Base-by-base conservation (phyloP, 2,113 vertebrate genomes). In the Lutjanus erythropterus region DNA sequence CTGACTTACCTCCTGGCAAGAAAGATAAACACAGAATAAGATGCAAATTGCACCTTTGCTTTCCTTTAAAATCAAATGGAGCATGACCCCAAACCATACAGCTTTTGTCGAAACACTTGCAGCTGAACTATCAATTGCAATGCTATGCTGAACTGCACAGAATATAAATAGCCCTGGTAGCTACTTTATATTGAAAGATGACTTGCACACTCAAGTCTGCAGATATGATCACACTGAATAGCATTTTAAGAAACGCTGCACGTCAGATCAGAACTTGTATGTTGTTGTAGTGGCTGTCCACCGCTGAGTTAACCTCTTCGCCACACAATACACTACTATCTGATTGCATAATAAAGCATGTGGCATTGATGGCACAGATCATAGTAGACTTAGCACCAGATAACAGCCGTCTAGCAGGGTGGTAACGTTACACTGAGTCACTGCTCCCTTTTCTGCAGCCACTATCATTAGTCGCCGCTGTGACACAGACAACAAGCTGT, bases 151-250 rank as follows among this genome's bases (percentile, higher is more conserved):
- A 31, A 35, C 66, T 23, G 35, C 55, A 50, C 44, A 41, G 76
- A 72, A 67, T 88, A 92, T 81, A 88, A 90, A 90, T 90, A 90
- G 78, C 64, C 33, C 8, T 27, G 14, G 39, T 29, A 60, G 81
- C 73, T 64, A 83, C 25, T 78, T 66, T 56, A 81, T 66, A 81
- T 67, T 78, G 55, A 66, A 50, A 55, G 27, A 35, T 14, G 52
- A 39, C 31, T 60, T 37, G 29, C 9, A 39, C 31, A 56, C 12
- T 71, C 8, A 10, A 35, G 65, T 68, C 25, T 71, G 14, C 55
- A 50, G 55, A 61, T 27, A 53, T 61, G 60, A 67, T 68, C 18
- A 52, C 19, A 23, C 3, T 27, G 19, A 49, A 44, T 25, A 60
- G 52, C 0, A 41, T 14, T 37, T 33, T 61, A 23, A 31, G 53